These are phyloP conservation scores for Callimorpha dominula DNA, from an alignment of 2,888 invertebrate species.

Conservation along the genomic window DNA sequence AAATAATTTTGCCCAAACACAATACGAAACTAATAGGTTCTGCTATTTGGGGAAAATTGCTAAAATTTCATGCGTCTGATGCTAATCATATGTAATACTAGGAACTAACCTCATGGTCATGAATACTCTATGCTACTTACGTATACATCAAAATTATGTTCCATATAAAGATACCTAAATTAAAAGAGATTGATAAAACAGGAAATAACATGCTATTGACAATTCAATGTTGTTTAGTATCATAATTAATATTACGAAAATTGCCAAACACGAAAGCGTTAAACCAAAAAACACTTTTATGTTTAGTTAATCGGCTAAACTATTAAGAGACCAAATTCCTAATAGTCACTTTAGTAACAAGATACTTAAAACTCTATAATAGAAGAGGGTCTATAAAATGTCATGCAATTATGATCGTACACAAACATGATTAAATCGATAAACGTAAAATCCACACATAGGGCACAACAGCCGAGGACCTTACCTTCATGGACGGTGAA, in stretches of 20 bases:
- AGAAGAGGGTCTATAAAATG: conserved; percentile 40
- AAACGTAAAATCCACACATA: conserved; percentile 24
- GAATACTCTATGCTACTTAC: conserved; percentile 53
- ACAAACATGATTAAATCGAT: conserved; percentile 34
- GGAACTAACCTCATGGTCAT: conserved; percentile 39
- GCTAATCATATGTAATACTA: conserved; percentile 49
- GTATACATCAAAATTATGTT: conserved; percentile 20
- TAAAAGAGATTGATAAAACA: conserved; percentile 39
- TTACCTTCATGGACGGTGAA: conserved; percentile 95
- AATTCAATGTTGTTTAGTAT: conserved; percentile 25
- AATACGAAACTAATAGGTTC: conserved; percentile 54
- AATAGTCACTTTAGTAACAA: conserved; percentile 33
- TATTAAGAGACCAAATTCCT: conserved; percentile 23
- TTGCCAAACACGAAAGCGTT: conserved; percentile 42
- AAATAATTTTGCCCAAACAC: conserved; percentile 71
- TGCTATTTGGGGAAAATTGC: conserved; percentile 32
- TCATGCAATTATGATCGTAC: conserved; percentile 53
- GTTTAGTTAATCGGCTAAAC: conserved; percentile 34
- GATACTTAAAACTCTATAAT: conserved; percentile 24
- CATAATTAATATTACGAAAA: conserved; percentile 18
- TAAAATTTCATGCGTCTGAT: conserved; percentile 61
- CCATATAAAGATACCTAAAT: conserved; percentile 34
- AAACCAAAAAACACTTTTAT: conserved; percentile 28
- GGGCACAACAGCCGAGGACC: conserved; percentile 27
- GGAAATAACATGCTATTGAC: conserved; percentile 55